Base-by-base conservation (phyloP, 2,888 invertebrate genomes). In the Drepana falcataria region DNA sequence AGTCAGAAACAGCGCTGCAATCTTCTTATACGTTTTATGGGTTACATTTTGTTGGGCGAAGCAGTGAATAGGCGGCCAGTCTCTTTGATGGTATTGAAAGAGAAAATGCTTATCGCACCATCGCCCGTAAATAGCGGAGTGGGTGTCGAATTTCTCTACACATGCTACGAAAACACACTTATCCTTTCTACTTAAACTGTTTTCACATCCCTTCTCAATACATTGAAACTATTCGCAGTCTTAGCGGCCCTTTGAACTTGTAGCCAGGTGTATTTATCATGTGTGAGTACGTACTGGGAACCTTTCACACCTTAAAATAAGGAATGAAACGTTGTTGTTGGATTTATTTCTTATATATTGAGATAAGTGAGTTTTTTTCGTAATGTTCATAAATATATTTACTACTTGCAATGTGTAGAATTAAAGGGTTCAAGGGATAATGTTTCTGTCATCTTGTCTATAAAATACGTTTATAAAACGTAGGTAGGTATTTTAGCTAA, bases 71-170 rank as follows among this genome's bases (percentile, higher is more conserved):
- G 86, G 75, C 81, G 85, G 81, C 79, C 83, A 85, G 87, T 85
- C 82, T 81, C 85, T 88, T 85, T 86, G 86, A 87, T 83, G 80
- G 83, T 83, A 85, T 87, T 87, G 88, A 88, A 87, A 86, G 84
- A 83, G 87, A 85, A 86, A 88, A 87, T 85, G 83, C 85, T 86
- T 88, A 88, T 87, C 87, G 87, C 82, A 77, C 86, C 83, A 85
- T 87, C 86, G 84, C 79, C 77, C 79, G 84, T 85, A 87, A 87
- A 87, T 86, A 87, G 83, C 79, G 73, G 81, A 85, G 81, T 81
- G 84, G 80, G 85, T 86, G 85, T 85, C 82, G 85, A 85, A 83
- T 85, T 87, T 83, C 83, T 84, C 83, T 80, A 81, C 83, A 86
- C 82, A 82, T 81, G 77, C 75, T 81, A 77, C 81, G 83, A 86